A percentile compares a stretch with the other conserved stretches of the same genome.
Conservation (phyloP, 2,113 vertebrate genomes). For the Bostrychus sinensis region DNA sequence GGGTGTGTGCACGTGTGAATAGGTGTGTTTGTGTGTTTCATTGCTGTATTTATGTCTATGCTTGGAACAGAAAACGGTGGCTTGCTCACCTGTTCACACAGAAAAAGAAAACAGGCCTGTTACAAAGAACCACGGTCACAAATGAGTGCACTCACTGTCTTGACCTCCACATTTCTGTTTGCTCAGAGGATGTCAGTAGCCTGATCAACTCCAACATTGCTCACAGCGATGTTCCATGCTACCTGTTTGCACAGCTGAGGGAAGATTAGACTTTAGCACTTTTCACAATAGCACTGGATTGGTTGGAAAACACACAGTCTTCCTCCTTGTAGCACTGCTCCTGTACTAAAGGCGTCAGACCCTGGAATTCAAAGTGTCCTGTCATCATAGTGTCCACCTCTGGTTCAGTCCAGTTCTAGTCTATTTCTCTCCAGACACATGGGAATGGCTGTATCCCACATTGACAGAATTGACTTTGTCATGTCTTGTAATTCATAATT, state of each 20-base stretch:
- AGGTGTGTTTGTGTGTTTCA: conserved; percentile 41
- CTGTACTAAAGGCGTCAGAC: neutral
- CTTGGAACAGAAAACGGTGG: conserved; percentile 42
- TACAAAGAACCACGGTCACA: conserved; percentile 47
- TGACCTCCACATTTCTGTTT: conserved; percentile 69
- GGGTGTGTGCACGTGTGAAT: conserved; percentile 52
- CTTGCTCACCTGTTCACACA: conserved; percentile 80
- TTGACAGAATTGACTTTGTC: no score
- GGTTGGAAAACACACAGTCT: conserved; percentile 49
- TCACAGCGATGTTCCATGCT: conserved; percentile 55
- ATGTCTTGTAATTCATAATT: no score
- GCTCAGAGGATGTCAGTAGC: conserved; percentile 71
- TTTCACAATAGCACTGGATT: conserved; percentile 63
- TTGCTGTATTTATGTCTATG: conserved; percentile 40
- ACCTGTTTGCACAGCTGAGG: conserved; percentile 82
- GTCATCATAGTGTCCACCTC: neutral
- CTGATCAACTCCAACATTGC: conserved; percentile 68
- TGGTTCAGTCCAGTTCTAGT: neutral
- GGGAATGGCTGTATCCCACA: no score
- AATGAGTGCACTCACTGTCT: conserved; percentile 31
- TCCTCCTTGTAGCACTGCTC: conserved; percentile 12
- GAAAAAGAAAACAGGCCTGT: conserved; percentile 47
- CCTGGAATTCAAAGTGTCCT: neutral
- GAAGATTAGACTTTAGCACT: conserved; percentile 68
- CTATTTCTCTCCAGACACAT: no score